These are phyloP conservation scores for Cyanoramphus novaezelandiae DNA, from an alignment of 2,113 vertebrate genomes.

Conservation along the genomic window DNA sequence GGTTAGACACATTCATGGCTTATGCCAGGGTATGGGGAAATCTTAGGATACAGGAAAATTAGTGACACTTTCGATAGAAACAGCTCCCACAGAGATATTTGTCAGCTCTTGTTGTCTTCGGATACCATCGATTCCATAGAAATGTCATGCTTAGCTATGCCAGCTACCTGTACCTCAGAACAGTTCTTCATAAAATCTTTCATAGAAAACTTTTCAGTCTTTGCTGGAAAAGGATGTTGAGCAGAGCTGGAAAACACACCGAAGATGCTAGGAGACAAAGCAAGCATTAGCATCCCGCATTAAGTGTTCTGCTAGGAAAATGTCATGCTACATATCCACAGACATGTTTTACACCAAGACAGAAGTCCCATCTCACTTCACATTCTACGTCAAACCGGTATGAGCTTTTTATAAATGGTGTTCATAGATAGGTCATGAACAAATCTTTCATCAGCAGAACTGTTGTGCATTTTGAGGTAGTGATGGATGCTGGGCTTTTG, in stretches of 20 bases:
- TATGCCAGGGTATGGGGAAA: neutral
- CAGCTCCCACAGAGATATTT: neutral
- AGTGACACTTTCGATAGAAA: neutral
- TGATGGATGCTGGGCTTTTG: neutral
- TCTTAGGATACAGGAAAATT: neutral
- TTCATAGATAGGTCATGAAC: rapidly evolving
- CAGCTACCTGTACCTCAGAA: neutral
- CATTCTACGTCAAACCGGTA: neutral
- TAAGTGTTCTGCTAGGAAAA: neutral
- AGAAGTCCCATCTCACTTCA: neutral
- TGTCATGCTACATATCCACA: rapidly evolving
- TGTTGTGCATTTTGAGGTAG: rapidly evolving
- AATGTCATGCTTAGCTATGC: neutral
- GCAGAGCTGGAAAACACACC: neutral
- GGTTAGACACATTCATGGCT: rapidly evolving
- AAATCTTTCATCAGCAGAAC: neutral
- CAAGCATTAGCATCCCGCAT: neutral
- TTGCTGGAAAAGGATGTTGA: neutral
- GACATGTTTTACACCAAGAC: neutral
- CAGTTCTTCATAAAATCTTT: neutral
- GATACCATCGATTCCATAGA: neutral
- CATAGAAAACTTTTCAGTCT: neutral
- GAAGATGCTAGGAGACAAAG: neutral
- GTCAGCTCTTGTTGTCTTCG: neutral
- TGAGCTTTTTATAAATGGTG: neutral